Evolutionary conservation across 53 echinoderm and acorn worm species (phyloP), one percentile per base, ranked within the genome.

Genomic region (Holothuria leucospilota): DNA sequence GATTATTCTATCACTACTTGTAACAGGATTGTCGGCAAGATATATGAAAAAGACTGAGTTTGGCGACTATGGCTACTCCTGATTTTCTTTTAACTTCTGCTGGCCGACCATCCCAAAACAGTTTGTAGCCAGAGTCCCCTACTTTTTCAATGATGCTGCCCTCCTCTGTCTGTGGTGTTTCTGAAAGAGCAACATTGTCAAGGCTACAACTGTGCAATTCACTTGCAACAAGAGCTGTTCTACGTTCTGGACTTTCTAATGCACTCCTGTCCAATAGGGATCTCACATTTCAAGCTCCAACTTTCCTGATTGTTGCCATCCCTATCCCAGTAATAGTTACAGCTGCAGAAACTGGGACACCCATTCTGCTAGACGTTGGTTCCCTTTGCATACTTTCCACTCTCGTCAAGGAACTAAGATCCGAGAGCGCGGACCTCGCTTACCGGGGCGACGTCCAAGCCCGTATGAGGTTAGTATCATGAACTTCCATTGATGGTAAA

Each of bases 241-340:
- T 25, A 2, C 87, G 20, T 25, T 87, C 78, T 27, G 87, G 75
- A 28, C 80, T 67, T 23, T 77, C 59, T 2, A 29, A 24, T 6
- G 30, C 61, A 42, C 4, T 13, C 23, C 29, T 82, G 39, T 72
- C 88, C 28, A 82, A 38, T 4, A 88, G 62, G 3, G 88, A 82
- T 40, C 88, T 39, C 13, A 88, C 82, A 70, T 88, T 88, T 82
- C 82, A 82, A 5, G 39, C 24, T 24, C 28, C 71, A 11, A 65
- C 13, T 20, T 28, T 61, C 24, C 42, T 5, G 73, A 49, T 66
- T 78, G 87, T 29, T 82, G 83, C 82, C 83, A 88, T 40, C 28
- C 71, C 62, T 30, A 15, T 69, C 61, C 82, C 69, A 69, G 26
- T 34, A 86, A 42, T 42, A 42, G 42, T 42, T 42, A 9, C 42